A percentile compares a stretch with the other conserved stretches of the same genome.
Conservation (phyloP, 2,888 invertebrate genomes). For the Syrista parreyssii region DNA sequence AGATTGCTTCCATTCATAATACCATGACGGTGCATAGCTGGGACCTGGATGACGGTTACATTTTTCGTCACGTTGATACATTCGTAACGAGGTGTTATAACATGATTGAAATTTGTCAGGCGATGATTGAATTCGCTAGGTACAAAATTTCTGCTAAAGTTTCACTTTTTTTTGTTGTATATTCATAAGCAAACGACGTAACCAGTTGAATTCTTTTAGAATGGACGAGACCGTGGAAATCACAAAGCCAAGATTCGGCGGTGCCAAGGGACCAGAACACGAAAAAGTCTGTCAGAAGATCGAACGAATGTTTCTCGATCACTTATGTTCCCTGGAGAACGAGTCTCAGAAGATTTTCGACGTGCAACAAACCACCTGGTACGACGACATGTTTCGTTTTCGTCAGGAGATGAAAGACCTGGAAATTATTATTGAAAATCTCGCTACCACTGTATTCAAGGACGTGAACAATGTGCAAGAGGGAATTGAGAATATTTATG, state of each 20-base stretch:
- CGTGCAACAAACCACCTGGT: constrained; percentile 86
- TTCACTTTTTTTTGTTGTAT: background rate
- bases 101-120: constrained; percentile 87
- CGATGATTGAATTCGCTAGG: constrained; percentile 89
- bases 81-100: constrained; percentile 88
- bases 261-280: constrained; percentile 77
- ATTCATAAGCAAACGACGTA: background rate
- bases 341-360: constrained; percentile 78
- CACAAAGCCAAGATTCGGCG: constrained; percentile 80
- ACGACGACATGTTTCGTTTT: constrained; percentile 77
- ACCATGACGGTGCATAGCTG: constrained; percentile 71
- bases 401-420: constrained; percentile 73
- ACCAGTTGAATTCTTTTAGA: constrained; percentile 56
- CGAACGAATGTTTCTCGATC: constrained; percentile 78
- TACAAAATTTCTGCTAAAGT: constrained; percentile 38
- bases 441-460: constrained; percentile 82
- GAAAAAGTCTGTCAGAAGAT: constrained; percentile 77
- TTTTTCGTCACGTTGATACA: constrained; percentile 89
- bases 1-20: constrained; percentile 74
- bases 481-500: constrained; percentile 80
- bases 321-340: constrained; percentile 72
- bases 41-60: constrained; percentile 81
- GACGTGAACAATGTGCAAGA: constrained; percentile 84
- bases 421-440: constrained; percentile 84
- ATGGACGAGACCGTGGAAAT: constrained; percentile 79